phyloP scores from a whole-genome alignment of 2,888 invertebrate genomes.

The Eumacrocentrus americanus region DNA sequence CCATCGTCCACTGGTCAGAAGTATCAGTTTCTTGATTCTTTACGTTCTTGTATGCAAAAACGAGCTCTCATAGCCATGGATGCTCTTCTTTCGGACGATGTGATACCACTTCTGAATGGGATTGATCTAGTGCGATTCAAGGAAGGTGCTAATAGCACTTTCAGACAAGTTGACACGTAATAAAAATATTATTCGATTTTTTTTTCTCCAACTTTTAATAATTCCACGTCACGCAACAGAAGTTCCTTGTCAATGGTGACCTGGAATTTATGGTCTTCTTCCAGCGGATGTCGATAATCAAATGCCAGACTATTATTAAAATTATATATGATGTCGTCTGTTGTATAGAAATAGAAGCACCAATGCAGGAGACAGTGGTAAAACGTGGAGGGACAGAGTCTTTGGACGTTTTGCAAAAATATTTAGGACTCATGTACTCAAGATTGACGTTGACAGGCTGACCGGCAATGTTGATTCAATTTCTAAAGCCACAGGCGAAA shows the following conservation, averaged over 20 bases:
- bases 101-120: conserved; percentile 70
- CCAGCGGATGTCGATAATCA: neutral
- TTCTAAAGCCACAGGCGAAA: conserved; percentile 20
- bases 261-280: conserved; percentile 2
- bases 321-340: neutral
- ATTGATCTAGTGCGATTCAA: conserved; percentile 68
- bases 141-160: conserved; percentile 18
- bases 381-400: conserved; percentile 70
- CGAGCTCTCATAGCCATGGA: conserved; percentile 67
- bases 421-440: conserved; percentile 71
- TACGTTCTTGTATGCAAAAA: conserved; percentile 48
- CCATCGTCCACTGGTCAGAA: conserved; percentile 36
- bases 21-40: conserved; percentile 39
- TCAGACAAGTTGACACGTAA: conserved; percentile 21
- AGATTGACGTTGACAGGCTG: conserved; percentile 66
- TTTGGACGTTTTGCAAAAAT: conserved; percentile 66
- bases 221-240: conserved; percentile 3
- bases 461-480: conserved; percentile 33
- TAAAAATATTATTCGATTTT: neutral
- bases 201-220: neutral
- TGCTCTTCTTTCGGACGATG: conserved; percentile 66
- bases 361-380: conserved; percentile 61
- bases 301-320: neutral
- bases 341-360: conserved; percentile 33
- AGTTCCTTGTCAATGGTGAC: conserved; percentile 10